Base-by-base conservation (phyloP, 2,797 vertebrate genomes). In the Labeo calbasu region DNA sequence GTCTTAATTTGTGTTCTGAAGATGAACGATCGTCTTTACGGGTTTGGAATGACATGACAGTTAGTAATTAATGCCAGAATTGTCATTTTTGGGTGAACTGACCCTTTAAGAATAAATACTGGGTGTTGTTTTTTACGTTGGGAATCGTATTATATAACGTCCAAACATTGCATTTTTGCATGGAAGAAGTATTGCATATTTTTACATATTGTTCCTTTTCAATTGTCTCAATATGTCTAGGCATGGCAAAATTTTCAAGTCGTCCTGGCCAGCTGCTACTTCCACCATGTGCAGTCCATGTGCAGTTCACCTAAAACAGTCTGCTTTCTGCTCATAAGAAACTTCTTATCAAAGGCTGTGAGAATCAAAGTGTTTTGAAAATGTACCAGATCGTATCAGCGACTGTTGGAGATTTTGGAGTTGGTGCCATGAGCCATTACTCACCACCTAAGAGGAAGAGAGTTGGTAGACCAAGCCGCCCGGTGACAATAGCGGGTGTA, bases 371-470 rank as follows among this genome's bases (percentile, higher is more conserved):
- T 68, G 23, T 57, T 82, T 21, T 71, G 87, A 91, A 79, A 2
- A 95, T 96, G 95, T 95, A 95, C 86, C 94, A 95, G 76, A 93
- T 95, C 32, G 94, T 95, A 28, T 93, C 94, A 0, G 92, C 90
- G 32, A 92, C 91, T 86, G 92, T 93, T 50, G 94, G 91, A 55
- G 94, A 94, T 82, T 65, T 72, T 9, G 70, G 85, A 1, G 81
- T 87, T 0, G 83, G 87, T 61, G 43, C 81, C 2, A 86, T 86
- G n/a, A 88, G 87, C 15, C 97, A 86, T 84, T 92, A 94, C 86
- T 92, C 92, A 0, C 91, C 96, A 0, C 92, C 94, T 2, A 93
- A 95, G 28, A 93, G 92, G 89, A 94, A 92, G 87, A 93, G 93
- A 85, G 88, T 89, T 51, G 82, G 87, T 13, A 88, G 91, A 48